A percentile compares a stretch with the other conserved stretches of the same genome.
Conservation (phyloP, 1,140 invertebrate species). For the Physella acuta region DNA sequence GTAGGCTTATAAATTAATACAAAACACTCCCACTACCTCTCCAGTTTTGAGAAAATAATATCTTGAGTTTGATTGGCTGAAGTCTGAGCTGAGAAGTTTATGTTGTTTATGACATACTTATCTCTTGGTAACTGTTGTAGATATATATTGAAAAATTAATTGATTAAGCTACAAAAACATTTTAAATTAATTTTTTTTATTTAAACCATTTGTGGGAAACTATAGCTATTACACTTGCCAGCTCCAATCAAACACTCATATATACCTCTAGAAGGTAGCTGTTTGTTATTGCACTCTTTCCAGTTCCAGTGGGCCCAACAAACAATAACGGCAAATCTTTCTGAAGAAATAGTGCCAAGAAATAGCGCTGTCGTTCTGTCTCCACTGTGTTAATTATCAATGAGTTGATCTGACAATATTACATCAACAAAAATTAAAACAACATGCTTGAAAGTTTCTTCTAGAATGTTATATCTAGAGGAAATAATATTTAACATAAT, state of each 20-base stretch:
- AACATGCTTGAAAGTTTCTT: no score
- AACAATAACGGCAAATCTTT: conserved; percentile 52
- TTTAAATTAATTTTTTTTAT: no score
- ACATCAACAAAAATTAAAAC: no score
- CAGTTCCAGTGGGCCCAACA: conserved; percentile 59
- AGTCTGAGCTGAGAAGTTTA: conserved; percentile 61
- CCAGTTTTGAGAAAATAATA: conserved; percentile 59
- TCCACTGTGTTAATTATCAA: conserved; percentile 58
- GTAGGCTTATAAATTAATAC: background rate
- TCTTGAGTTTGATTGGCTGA: conserved; percentile 60
- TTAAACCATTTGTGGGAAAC: background rate
- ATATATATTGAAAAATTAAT: no score
- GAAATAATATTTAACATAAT: no score
- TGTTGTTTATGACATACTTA: conserved; percentile 56
- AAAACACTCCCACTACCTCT: conserved; percentile 52
- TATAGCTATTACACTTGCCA: background rate
- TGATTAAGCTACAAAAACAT: no score
- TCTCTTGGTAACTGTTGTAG: conserved; percentile 50
- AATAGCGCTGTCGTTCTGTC: conserved; percentile 56
- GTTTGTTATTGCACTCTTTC: conserved; percentile 59
- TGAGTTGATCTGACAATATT: conserved; percentile 50
- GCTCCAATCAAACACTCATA: background rate
- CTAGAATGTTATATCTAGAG: no score
- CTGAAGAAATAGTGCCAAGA: conserved; percentile 49
- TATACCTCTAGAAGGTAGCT: conserved; percentile 46